Evolutionary conservation across 2,888 invertebrate species (phyloP).

Genomic region (Brachypalpus laphriformis): DNA sequence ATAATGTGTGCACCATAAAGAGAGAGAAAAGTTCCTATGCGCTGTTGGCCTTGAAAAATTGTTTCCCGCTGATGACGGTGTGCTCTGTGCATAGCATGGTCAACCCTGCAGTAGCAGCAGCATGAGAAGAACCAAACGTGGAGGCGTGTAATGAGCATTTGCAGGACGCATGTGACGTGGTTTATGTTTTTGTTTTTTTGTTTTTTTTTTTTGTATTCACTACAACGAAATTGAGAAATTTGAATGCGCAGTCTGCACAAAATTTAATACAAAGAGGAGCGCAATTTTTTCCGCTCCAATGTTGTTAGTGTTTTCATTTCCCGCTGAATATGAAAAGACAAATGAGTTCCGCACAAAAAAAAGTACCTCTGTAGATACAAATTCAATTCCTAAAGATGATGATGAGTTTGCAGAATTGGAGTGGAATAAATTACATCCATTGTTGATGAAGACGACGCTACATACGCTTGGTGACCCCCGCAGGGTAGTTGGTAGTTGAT

Average conservation of each 20-base stretch:
- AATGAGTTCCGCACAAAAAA: conserved; percentile 54
- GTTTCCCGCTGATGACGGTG: conserved; percentile 47
- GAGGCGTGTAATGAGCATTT: conserved; percentile 63
- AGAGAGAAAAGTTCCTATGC: conserved; percentile 62
- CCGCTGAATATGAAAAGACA: conserved; percentile 68
- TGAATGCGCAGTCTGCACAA: conserved; percentile 71
- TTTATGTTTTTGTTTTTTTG: conserved; percentile 9
- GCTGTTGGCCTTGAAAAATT: conserved; percentile 72
- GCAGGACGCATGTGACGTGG: conserved; percentile 66
- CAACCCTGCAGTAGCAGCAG: conserved; percentile 48
- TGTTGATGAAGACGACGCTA: conserved; percentile 53
- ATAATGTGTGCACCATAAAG: conserved; percentile 65
- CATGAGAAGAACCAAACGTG: conserved; percentile 29
- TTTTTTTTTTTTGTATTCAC: conserved; percentile 12
- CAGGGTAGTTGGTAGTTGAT: neutral
- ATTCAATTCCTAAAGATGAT: conserved; percentile 66
- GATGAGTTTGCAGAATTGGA: conserved; percentile 70
- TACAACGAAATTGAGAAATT: conserved; percentile 64
- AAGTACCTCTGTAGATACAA: conserved; percentile 43
- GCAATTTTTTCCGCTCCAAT: conserved; percentile 9
- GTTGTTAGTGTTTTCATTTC: conserved; percentile 48
- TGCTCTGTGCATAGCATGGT: conserved; percentile 46
- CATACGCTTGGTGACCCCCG: conserved; percentile 43
- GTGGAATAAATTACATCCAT: conserved; percentile 68
- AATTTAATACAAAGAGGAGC: conserved; percentile 51